Percentiles rank a stretch among this genome's conserved stretches.
Conservation (phyloP, 2,113 vertebrate species). For the Ivindomyrus marchei region DNA sequence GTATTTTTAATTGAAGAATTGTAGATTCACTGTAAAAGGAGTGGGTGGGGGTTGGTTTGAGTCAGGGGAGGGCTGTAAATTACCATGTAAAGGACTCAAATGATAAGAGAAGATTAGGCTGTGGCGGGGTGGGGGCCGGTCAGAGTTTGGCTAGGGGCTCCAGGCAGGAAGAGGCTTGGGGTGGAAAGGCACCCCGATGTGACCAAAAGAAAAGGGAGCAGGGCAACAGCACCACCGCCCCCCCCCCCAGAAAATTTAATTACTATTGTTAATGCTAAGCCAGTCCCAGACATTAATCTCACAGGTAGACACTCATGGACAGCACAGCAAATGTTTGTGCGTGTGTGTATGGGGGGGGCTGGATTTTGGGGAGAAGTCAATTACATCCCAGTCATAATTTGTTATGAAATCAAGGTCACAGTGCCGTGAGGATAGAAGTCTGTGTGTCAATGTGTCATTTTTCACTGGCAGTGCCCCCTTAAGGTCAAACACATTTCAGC, state of each 20-base stretch:
- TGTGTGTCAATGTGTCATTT: constrained; percentile 54
- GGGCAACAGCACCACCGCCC: background rate
- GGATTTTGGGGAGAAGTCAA: constrained; percentile 52
- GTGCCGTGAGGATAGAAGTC: constrained; percentile 36
- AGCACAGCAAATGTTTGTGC: constrained; percentile 15
- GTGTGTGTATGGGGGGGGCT: constrained; percentile 15
- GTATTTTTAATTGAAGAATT: background rate
- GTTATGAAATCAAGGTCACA: constrained; percentile 58
- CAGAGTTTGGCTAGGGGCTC: background rate
- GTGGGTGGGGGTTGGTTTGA: background rate
- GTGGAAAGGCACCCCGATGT: background rate
- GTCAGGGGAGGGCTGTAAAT: background rate
- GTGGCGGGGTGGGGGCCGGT: background rate
- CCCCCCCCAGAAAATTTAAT: constrained; percentile 31
- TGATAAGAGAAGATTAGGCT: background rate
- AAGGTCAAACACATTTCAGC: constrained; percentile 55
- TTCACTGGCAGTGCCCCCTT: constrained; percentile 48
- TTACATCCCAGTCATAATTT: constrained; percentile 48
- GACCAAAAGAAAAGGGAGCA: background rate
- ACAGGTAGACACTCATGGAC: constrained; percentile 31
- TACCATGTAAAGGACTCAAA: background rate
- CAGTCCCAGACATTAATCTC: constrained; percentile 43
- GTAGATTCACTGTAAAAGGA: background rate
- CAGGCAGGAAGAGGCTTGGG: background rate
- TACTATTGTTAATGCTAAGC: constrained; percentile 41